phyloP scores from a whole-genome alignment of 2,888 invertebrate species.

The Cheilosia impressa region DNA sequence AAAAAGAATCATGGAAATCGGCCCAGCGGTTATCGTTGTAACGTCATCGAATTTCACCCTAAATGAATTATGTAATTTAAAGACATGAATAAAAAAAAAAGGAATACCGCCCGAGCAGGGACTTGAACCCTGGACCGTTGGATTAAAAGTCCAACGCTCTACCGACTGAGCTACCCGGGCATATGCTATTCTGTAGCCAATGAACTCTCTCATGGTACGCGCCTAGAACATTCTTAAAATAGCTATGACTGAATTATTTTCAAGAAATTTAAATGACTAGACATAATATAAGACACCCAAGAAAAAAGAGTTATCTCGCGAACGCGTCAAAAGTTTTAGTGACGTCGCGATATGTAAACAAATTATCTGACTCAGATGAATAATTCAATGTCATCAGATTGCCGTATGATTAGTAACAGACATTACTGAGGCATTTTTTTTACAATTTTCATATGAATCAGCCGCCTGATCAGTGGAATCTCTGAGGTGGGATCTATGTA shows the following conservation, averaged over 20 bases:
- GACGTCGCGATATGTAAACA: slow-evolving; percentile 21
- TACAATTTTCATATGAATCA: slow-evolving; percentile 3
- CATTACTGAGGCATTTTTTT: not conserved
- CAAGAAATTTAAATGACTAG: slow-evolving; percentile 16
- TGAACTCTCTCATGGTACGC: not conserved
- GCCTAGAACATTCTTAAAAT: slow-evolving; percentile 38
- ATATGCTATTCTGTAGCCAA: not conserved
- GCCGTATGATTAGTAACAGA: slow-evolving; percentile 33
- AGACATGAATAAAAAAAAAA: slow-evolving; percentile 27
- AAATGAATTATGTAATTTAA: too few relatives aligned
- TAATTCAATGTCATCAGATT: slow-evolving; percentile 19
- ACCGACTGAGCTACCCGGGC: slow-evolving; percentile 76
- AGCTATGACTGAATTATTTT: slow-evolving; percentile 37
- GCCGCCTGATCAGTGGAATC: slow-evolving; percentile 2
- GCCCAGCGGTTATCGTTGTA: too few relatives aligned
- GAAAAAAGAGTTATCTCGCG: slow-evolving; percentile 10
- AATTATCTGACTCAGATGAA: slow-evolving; percentile 25
- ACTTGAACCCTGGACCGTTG: slow-evolving; percentile 76
- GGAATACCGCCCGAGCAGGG: slow-evolving; percentile 70
- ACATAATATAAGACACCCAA: not conserved
- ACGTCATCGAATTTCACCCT: too few relatives aligned
- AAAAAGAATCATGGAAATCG: too few relatives aligned
- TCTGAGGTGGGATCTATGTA: not conserved
- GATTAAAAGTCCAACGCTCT: slow-evolving; percentile 76
- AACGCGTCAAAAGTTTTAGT: slow-evolving; percentile 18